These are phyloP conservation scores for Clitarchus hookeri DNA, from an alignment of 2,888 invertebrate species.

Conservation along the genomic window DNA sequence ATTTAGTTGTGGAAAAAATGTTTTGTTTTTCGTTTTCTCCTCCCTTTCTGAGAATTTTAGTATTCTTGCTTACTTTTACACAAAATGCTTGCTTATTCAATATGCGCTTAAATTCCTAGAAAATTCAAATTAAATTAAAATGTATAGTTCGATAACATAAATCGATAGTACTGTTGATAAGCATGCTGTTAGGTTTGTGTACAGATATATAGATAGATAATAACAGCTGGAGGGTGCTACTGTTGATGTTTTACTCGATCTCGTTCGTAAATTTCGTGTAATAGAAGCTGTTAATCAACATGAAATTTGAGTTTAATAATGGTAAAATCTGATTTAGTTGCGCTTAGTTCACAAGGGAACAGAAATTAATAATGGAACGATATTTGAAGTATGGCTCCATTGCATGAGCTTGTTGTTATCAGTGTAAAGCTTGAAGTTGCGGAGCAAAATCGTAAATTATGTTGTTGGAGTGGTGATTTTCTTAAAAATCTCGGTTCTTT, in stretches of 20 bases:
- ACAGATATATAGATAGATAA: background rate
- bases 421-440: constrained; percentile 30
- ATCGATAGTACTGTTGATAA: background rate
- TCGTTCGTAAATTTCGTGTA: constrained; percentile 2
- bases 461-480: background rate
- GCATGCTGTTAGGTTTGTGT: background rate
- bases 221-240: constrained; percentile 10
- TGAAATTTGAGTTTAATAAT: constrained; percentile 8
- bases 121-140: no score
- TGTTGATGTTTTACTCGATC: background rate
- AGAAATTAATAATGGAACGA: constrained; percentile 38
- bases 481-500: background rate
- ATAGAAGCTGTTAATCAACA: background rate
- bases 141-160: background rate
- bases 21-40: no score
- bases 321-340: background rate
- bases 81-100: no score
- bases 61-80: no score
- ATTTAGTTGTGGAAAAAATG: no score
- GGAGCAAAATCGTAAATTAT: background rate
- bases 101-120: no score
- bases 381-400: constrained; percentile 40
- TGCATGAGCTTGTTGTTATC: constrained; percentile 38
- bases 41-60: no score
- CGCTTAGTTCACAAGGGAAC: background rate